Conservation (phyloP, 2,113 vertebrate species). For the Sinocyclocheilus anophthalmus region DNA sequence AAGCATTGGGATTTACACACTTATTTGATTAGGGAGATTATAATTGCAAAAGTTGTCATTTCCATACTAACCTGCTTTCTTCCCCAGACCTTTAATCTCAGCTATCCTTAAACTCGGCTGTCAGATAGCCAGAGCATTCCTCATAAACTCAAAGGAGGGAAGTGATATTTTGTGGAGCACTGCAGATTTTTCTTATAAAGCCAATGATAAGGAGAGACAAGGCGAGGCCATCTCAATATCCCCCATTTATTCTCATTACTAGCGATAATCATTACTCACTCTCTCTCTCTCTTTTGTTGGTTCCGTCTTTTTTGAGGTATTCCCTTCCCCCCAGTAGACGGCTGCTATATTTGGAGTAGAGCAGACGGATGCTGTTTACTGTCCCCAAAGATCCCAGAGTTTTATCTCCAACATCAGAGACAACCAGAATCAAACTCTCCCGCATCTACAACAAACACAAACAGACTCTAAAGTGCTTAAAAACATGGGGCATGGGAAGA, state of each 20-base stretch:
- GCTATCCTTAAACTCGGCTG: constrained; percentile 17
- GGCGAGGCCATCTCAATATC: constrained; percentile 44
- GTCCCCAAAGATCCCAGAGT: constrained; percentile 38
- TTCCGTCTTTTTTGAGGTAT: constrained; percentile 28
- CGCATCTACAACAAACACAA: not conserved
- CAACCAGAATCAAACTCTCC: constrained; percentile 29
- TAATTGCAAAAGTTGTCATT: constrained; percentile 59
- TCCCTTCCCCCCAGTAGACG: constrained; percentile 6
- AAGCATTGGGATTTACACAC: constrained; percentile 52
- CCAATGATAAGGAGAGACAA: constrained; percentile 43
- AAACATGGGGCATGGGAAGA: not conserved
- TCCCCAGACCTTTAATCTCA: constrained; percentile 49
- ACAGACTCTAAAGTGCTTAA: not conserved
- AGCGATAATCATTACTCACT: constrained; percentile 46
- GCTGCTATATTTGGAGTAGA: constrained; percentile 39
- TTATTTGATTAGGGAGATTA: constrained; percentile 55
- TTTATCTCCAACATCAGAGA: constrained; percentile 37
- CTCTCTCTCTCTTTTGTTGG: constrained; percentile 11
- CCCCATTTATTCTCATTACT: constrained; percentile 55
- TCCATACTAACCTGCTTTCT: constrained; percentile 58
- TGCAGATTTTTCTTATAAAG: constrained; percentile 47
- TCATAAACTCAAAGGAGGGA: constrained; percentile 27
- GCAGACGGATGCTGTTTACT: constrained; percentile 49
- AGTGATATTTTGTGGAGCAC: constrained; percentile 34
- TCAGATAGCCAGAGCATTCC: not conserved